Evolutionary conservation across 2,797 vertebrate species (phyloP), one percentile per base, ranked within the genome.

Genomic region (Siniperca obscura): DNA sequence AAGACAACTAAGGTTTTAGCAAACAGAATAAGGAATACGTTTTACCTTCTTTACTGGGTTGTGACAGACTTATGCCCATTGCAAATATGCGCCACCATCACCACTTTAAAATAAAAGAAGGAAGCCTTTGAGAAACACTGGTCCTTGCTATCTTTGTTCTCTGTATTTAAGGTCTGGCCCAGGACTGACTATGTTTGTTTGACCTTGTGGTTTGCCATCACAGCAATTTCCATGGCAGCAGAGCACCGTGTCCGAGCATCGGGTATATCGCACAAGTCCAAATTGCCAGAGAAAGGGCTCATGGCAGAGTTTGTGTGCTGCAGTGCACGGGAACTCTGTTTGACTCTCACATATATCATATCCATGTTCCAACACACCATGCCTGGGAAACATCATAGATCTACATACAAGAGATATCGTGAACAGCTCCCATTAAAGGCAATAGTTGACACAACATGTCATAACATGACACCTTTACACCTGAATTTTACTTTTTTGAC

Each of bases 121-220:
- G 36, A 55, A 22, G 17, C 22, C 34, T 42, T 67, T 59, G 44
- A 81, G 34, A 57, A 34, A 46, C 40, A 55, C 11, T 44, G n/a
- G 38, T 57, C 21, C 59, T 14, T 40, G 30, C 46, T 7, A 3
- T 48, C 40, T 68, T 34, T 38, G 25, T 46, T 70, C 14, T 77
- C 36, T 61, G 22, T 62, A n/a, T 56, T 36, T 66, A 52, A 22
- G 22, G 34, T 57, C 48, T 36, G 60, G 38, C 55, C 42, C 5
- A 34, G 53, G 25, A 42, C n/a, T 44, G 17, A 36, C 34, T 61
- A 6, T 56, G 70, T 67, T 57, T 44, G 40, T 80, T 17, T 68
- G 42, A 69, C 38, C n/a, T 68, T 74, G 70, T 22, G 38, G 8
- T 80, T 66, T 64, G 50, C 69, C 34, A 56, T 57, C 13, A 38